Evolutionary conservation across 2,888 invertebrate species (phyloP).

Genomic region (Diadegma fenestrale): DNA sequence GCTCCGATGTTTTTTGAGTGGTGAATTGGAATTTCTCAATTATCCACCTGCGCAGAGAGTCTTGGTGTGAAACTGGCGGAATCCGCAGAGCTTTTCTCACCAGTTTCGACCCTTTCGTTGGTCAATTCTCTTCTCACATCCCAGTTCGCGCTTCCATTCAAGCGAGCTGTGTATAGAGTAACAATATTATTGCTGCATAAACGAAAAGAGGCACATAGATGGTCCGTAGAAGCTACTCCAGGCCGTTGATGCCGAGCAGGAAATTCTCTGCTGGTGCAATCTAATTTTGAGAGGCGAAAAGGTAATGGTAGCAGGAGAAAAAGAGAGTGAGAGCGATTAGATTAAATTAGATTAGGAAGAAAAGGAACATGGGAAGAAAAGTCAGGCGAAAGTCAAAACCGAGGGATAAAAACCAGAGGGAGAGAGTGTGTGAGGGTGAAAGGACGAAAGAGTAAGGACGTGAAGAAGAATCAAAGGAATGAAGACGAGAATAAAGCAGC

Average conservation of each 20-base stretch:
- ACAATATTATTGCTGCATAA: constrained; percentile 63
- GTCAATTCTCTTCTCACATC: not conserved
- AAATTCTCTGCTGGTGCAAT: constrained; percentile 36
- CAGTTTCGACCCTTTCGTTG: constrained; percentile 4
- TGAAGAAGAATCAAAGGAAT: not conserved
- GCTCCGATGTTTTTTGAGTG: constrained; percentile 41
- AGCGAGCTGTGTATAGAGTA: constrained; percentile 14
- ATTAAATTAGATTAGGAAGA: not conserved
- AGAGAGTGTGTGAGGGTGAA: not conserved
- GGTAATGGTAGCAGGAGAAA: constrained; percentile 5
- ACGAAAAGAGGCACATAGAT: constrained; percentile 42
- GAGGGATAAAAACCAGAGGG: not conserved
- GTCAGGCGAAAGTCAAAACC: not conserved
- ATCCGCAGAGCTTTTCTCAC: not conserved
- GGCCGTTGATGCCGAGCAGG: constrained; percentile 36
- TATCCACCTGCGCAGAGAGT: not conserved
- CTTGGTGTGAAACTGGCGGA: not conserved
- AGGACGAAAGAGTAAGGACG: not conserved
- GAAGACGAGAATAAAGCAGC: not conserved
- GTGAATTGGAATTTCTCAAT: constrained; percentile 1
- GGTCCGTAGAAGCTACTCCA: constrained; percentile 28
- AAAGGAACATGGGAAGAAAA: not conserved
- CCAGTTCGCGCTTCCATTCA: not conserved
- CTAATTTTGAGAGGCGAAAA: constrained; percentile 54
- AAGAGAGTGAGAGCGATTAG: not conserved